phyloP scores from a whole-genome alignment of 2,113 vertebrate species.

The Tachuris rubrigastra region DNA sequence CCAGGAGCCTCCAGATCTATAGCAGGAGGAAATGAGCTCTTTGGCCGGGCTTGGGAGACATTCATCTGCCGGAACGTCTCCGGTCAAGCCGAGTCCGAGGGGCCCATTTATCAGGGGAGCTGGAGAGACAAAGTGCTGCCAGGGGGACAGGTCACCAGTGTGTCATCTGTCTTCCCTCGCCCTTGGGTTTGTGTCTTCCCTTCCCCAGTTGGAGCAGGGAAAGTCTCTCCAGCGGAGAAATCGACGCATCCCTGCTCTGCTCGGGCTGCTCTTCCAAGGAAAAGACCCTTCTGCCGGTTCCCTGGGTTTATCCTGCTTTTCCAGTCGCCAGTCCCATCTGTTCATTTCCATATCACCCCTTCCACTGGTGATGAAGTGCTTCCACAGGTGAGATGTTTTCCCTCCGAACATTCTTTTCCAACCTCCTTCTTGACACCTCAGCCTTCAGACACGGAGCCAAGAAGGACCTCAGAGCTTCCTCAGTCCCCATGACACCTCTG shows the following conservation, averaged over 20 bases:
- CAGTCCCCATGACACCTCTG: background rate
- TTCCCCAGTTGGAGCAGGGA: background rate
- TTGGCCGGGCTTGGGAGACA: constrained; percentile 24
- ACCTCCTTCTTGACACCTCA: background rate
- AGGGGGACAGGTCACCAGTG: background rate
- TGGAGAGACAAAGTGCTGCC: background rate
- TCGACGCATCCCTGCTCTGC: background rate
- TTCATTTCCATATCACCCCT: background rate
- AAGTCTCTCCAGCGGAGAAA: background rate
- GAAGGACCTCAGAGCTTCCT: background rate
- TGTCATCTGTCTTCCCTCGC: background rate
- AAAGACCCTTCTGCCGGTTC: background rate
- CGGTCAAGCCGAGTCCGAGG: background rate
- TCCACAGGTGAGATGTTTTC: background rate
- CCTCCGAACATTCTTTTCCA: background rate
- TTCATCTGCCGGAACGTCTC: background rate
- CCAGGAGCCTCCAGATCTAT: constrained; percentile 43
- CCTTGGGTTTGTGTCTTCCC: background rate
- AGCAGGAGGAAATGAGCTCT: constrained; percentile 32
- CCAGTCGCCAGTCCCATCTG: background rate
- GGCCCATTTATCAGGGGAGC: background rate
- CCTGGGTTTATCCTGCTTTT: background rate
- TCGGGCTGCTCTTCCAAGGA: background rate
- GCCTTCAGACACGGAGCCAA: background rate
- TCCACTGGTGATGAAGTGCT: background rate